Evolutionary conservation across 2,797 vertebrate species (phyloP), one percentile per base, ranked within the genome.

Genomic region (Crenichthys baileyi): DNA sequence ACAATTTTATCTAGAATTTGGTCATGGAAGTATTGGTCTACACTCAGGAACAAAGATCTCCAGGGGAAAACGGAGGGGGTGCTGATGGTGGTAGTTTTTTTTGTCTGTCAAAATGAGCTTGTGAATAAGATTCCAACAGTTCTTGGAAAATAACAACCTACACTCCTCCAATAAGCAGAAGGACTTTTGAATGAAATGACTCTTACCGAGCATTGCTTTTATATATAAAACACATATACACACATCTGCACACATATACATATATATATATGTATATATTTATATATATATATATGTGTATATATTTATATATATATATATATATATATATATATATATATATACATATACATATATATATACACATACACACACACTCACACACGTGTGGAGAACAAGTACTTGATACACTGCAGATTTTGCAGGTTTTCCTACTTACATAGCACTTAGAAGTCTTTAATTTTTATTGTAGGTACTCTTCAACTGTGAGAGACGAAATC

Each of bases 121-220:
- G 12, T 13, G 15, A 68, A 2, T 36, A 36, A 70, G 12, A n/a
- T 70, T 26, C 58, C 55, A 55, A 4, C 22, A 39, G 70, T 70
- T 78, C 20, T 61, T 6, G 84, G 79, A 92, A 90, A 85, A 88
- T 79, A n/a, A 86, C 73, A 79, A 84, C 63, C 74, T 73, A 68
- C 73, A 90, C 31, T 85, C 56, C 76, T 86, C 91, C 77, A 86
- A 78, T 87, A 81, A 56, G 61, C 76, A 87, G 85, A 82, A 72
- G 79, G 63, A 71, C 63, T 7, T 70, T 18, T 61, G 76, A 87
- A 86, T 83, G 92, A 92, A 95, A 95, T 91, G 91, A 87, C 84
- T 87, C 70, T 51, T 79, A 84, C 76, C n/a, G 41, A 75, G 75
- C 18, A 75, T 36, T 15, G 61, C 26, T 63, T 20, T 18, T 36